Evolutionary conservation across 2,113 vertebrate genomes (phyloP).

Genomic region (Gobiocypris rarus): DNA sequence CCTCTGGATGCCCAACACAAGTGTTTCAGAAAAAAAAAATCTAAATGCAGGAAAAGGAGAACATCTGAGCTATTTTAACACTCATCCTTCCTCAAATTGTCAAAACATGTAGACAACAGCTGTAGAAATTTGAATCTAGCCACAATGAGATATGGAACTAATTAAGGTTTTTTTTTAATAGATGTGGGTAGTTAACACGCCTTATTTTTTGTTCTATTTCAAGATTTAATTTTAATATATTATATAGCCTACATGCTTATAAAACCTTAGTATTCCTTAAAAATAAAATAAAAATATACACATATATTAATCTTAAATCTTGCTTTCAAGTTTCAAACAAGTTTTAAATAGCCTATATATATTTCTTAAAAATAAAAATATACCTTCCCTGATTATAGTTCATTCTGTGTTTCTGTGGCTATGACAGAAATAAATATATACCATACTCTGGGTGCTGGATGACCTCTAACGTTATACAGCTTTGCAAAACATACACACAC

Average conservation of each 20-base stretch:
- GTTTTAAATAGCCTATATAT: no score
- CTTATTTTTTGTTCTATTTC: no score
- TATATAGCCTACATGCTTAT: no score
- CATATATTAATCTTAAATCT: no score
- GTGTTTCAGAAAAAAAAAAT: background rate
- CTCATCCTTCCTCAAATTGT: background rate
- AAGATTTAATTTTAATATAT: no score
- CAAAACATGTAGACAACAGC: background rate
- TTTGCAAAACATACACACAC: background rate
- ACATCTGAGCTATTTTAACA: conserved; percentile 12
- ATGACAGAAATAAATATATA: conserved; percentile 25
- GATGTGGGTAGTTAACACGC: background rate
- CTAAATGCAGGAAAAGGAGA: background rate
- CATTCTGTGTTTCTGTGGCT: conserved; percentile 11
- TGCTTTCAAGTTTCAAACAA: no score
- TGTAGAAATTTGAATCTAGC: background rate
- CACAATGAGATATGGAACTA: background rate
- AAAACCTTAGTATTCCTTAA: no score
- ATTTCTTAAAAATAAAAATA: no score
- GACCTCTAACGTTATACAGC: conserved; percentile 31
- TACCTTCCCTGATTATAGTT: background rate
- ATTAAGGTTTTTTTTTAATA: background rate
- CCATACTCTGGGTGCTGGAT: background rate
- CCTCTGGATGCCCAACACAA: background rate
- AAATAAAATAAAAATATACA: no score